These are phyloP conservation scores for Osmoderma eremita DNA, from an alignment of 2,888 invertebrate genomes.

Conservation along the genomic window DNA sequence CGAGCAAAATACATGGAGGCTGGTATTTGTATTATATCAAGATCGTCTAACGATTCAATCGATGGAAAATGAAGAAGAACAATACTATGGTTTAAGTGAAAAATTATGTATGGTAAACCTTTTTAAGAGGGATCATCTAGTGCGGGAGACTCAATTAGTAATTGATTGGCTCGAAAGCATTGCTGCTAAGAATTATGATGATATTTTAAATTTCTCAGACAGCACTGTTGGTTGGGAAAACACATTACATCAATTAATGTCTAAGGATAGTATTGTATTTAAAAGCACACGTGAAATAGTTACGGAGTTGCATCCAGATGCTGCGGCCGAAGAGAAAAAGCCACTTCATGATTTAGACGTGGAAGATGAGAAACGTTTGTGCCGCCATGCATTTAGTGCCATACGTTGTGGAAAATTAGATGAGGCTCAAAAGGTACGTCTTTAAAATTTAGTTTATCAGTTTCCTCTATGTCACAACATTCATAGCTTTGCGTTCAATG, in stretches of 20 bases:
- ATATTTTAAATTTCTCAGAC: conserved; percentile 81
- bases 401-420: conserved; percentile 88
- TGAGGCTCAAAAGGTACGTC: conserved; percentile 75
- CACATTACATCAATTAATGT: conserved; percentile 79
- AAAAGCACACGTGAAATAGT: conserved; percentile 70
- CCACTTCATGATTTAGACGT: conserved; percentile 86
- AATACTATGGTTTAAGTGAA: conserved; percentile 67
- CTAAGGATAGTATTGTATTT: conserved; percentile 69
- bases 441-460: conserved; percentile 8
- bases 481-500: conserved; percentile 78
- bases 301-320: conserved; percentile 88
- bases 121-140: conserved; percentile 68
- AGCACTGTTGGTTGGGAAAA: conserved; percentile 90
- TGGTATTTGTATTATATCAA: conserved; percentile 82
- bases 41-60: conserved; percentile 72
- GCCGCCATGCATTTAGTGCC: conserved; percentile 75
- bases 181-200: conserved; percentile 68
- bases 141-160: conserved; percentile 80
- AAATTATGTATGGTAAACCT: conserved; percentile 69
- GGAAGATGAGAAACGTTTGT: conserved; percentile 77
- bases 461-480: not conserved
- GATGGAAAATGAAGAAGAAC: conserved; percentile 56
- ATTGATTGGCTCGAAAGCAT: conserved; percentile 94
- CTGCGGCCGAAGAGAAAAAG: conserved; percentile 80
- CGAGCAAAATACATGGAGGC: conserved; percentile 90